Conservation (phyloP, 2,797 vertebrate genomes). For the Huso huso region DNA sequence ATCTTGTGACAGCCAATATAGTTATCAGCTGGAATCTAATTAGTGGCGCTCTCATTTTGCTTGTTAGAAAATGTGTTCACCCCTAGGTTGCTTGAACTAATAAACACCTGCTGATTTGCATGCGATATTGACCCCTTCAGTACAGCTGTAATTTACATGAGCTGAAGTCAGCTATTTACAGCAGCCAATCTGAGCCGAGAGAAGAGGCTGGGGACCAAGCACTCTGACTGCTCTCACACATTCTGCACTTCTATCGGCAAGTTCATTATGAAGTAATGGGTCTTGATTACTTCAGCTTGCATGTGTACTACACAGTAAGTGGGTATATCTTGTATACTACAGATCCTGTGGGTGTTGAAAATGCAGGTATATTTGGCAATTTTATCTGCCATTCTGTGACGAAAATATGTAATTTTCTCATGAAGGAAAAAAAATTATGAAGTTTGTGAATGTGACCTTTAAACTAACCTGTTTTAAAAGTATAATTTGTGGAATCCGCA, state of each 20-base stretch:
- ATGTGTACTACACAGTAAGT: slow-evolving; percentile 7
- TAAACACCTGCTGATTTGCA: slow-evolving; percentile 13
- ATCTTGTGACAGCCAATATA: neutral
- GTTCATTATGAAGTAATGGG: slow-evolving; percentile 15
- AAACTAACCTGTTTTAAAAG: too few species aligned
- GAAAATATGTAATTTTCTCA: too few species aligned
- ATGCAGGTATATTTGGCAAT: too few species aligned
- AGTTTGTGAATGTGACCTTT: too few species aligned
- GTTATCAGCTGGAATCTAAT: slow-evolving; percentile 8
- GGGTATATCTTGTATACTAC: neutral
- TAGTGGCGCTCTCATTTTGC: slow-evolving; percentile 6
- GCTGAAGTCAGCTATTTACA: slow-evolving; percentile 13
- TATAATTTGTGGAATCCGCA: too few species aligned
- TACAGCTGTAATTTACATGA: slow-evolving; percentile 5
- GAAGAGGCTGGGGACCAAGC: neutral
- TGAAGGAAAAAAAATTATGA: too few species aligned
- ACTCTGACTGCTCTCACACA: neutral
- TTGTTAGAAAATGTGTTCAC: slow-evolving; percentile 1
- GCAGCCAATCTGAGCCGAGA: neutral
- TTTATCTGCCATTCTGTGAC: too few species aligned
- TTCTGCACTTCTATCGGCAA: neutral
- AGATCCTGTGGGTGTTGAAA: too few species aligned
- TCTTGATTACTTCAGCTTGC: slow-evolving; percentile 16
- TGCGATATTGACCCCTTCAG: slow-evolving; percentile 9
- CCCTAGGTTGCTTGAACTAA: neutral